A percentile compares a stretch with the other conserved stretches of the same genome.
Conservation (phyloP, 1,140 invertebrate species). For the Neomicropteryx cornuta region DNA sequence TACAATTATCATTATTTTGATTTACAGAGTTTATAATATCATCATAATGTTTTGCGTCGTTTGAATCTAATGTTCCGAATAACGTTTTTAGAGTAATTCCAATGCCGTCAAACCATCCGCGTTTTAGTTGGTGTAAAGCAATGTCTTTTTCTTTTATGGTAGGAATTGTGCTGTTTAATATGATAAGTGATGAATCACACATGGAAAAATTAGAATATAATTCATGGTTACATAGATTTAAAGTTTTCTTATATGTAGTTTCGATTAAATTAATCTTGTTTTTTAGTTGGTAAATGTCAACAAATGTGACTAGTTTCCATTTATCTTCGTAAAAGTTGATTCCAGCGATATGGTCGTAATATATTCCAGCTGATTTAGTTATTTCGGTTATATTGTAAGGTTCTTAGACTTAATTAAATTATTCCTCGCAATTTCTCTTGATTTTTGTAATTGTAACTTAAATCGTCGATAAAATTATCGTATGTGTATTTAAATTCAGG, state of each 20-base stretch:
- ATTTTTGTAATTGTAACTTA: constrained; percentile 21
- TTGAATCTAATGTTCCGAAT: constrained; percentile 6
- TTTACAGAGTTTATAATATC: constrained; percentile 3
- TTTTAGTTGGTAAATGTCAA: constrained; percentile 2
- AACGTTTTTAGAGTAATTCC: constrained; percentile 7
- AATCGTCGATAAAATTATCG: constrained; percentile 18
- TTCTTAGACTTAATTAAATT: constrained; percentile 12
- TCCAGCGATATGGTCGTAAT: background rate
- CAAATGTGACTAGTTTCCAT: constrained; percentile 5
- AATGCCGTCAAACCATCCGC: constrained; percentile 9
- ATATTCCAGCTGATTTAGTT: constrained; percentile 17
- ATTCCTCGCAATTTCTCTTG: constrained; percentile 18
- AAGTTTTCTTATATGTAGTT: constrained; percentile 1
- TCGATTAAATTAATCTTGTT: background rate
- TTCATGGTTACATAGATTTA: background rate
- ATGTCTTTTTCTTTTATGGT: background rate
- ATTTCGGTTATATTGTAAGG: constrained; percentile 10
- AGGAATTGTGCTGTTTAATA: background rate
- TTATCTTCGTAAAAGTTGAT: constrained; percentile 3
- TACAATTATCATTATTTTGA: constrained; percentile 3
- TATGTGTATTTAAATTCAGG: constrained; percentile 18
- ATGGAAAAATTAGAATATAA: background rate
- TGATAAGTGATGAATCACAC: background rate
- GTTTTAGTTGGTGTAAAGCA: constrained; percentile 1
- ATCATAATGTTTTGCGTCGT: constrained; percentile 7